phyloP scores from a whole-genome alignment of 1,140 invertebrate genomes.

The Bombus breviceps region DNA sequence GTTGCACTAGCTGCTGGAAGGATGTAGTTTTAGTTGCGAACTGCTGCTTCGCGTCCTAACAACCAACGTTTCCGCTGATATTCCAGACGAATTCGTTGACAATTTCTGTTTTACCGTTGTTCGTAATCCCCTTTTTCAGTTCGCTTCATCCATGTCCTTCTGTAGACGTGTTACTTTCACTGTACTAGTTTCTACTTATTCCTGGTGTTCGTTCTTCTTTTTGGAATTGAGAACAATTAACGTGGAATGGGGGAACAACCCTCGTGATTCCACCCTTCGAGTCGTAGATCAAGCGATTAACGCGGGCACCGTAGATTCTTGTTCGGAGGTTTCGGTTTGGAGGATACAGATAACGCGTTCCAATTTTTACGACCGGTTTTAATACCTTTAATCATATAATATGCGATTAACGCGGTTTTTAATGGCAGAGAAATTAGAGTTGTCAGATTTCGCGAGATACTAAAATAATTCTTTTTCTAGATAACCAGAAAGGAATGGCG shows the following conservation, averaged over 20 bases:
- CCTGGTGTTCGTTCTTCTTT: too few species aligned
- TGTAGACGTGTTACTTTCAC: not conserved
- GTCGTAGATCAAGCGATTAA: conserved; percentile 19
- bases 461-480: too few species aligned
- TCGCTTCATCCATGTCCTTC: not conserved
- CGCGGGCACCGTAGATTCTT: not conserved
- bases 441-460: not conserved
- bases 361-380: not conserved
- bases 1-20: not conserved
- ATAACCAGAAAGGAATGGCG: too few species aligned
- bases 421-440: not conserved
- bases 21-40: not conserved
- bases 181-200: not conserved
- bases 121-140: not conserved
- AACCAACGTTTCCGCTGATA: not conserved
- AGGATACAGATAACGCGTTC: not conserved
- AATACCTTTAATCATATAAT: not conserved
- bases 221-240: conserved; percentile 3
- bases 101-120: not conserved
- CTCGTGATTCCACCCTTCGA: not conserved
- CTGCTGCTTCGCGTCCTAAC: not conserved
- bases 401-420: not conserved
- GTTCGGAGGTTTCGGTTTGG: not conserved
- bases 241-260: not conserved
- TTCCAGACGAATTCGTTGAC: conserved; percentile 3